phyloP scores from a whole-genome alignment of 2,888 invertebrate genomes.

The Malthinus flaveolus region DNA sequence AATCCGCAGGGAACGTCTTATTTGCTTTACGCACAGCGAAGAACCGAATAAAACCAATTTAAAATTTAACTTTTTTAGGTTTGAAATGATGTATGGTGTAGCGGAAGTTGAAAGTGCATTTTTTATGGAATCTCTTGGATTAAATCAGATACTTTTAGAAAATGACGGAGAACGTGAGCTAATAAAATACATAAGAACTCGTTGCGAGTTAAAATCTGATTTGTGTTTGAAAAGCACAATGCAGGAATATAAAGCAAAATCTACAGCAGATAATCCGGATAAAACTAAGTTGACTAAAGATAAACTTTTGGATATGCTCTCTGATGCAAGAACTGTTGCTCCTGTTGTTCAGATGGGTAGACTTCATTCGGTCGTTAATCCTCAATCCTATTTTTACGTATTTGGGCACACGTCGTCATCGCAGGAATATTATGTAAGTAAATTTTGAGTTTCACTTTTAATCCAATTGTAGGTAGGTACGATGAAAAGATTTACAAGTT shows the following conservation, averaged over 20 bases:
- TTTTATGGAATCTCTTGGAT: conserved; percentile 70
- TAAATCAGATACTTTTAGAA: conserved; percentile 74
- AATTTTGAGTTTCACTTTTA: neutral
- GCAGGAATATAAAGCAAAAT: conserved; percentile 58
- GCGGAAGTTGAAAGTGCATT: conserved; percentile 82
- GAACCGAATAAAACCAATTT: too few relatives aligned
- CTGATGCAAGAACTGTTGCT: conserved; percentile 85
- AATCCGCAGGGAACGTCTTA: too few relatives aligned
- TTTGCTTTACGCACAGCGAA: too few relatives aligned
- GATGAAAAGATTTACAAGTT: too few relatives aligned
- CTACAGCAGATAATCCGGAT: conserved; percentile 38
- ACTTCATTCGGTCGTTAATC: conserved; percentile 75
- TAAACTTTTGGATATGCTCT: conserved; percentile 82
- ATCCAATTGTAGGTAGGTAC: too few relatives aligned
- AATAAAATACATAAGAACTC: conserved; percentile 74
- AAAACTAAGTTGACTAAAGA: conserved; percentile 59
- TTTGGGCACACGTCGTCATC: conserved; percentile 83
- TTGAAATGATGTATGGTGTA: conserved; percentile 84
- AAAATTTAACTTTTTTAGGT: conserved; percentile 57
- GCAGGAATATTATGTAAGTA: conserved; percentile 77
- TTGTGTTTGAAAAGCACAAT: conserved; percentile 66
- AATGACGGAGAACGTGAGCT: conserved; percentile 77
- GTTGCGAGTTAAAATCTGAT: conserved; percentile 76
- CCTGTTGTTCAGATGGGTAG: conserved; percentile 77
- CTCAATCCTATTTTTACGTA: conserved; percentile 84